Percentiles rank a stretch among this genome's conserved stretches.
Conservation (phyloP, 2,113 vertebrate genomes). For the Fulmarus glacialis region DNA sequence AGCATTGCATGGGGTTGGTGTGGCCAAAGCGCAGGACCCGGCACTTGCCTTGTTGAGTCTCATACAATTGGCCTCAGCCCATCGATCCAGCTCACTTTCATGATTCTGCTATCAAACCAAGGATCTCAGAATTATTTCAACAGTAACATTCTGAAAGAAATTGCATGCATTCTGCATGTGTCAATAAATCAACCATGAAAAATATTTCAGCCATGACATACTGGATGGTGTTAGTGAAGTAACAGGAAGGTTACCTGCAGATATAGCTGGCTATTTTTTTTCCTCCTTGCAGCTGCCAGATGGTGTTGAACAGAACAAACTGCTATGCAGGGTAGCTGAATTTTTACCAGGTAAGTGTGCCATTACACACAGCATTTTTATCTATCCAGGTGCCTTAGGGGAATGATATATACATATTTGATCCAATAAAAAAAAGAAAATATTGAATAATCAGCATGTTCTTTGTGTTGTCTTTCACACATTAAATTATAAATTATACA, state of each 20-base stretch:
- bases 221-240: neutral
- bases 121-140: neutral
- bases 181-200: neutral
- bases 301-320: neutral
- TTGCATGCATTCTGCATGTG: neutral
- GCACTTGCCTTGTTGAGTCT: no score
- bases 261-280: neutral
- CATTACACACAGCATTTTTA: neutral
- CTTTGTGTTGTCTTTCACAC: neutral
- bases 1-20: no score
- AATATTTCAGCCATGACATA: neutral
- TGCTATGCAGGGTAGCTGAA: neutral
- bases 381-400: neutral
- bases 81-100: neutral
- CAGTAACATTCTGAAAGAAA: neutral
- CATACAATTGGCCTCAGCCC: no score
- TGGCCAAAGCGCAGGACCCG: no score
- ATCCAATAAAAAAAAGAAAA: neutral
- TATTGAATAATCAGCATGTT: neutral
- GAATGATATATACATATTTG: neutral
- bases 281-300: slow-evolving; percentile 13
- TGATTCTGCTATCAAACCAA: neutral
- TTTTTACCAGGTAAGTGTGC: neutral
- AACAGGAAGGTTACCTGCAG: neutral
- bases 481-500: neutral